Base-by-base conservation (phyloP, 2,113 vertebrate genomes). In the Probosciger aterrimus region DNA sequence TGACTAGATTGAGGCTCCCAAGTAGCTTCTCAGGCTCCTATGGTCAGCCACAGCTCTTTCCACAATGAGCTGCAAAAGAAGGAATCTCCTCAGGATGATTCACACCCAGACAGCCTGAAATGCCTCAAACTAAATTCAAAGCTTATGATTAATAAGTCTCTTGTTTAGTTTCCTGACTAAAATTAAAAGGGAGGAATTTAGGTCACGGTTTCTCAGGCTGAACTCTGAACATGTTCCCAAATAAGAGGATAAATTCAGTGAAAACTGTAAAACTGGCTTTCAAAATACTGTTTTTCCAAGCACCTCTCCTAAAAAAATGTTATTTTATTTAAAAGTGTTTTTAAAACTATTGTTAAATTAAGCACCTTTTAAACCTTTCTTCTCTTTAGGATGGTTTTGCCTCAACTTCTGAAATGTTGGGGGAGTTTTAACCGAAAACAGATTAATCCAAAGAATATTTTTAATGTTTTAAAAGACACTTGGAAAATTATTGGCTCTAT, bases 131-230 rank as follows among this genome's bases (percentile, higher is more conserved):
- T 37, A 83, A 74, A 92, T 7, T 33, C 37, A 92, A 90, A 88
- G n/a, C 31, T 90, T 59, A 37, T 10, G 37, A 46, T 70, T 95
- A 86, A 22, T 59, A 74, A 18, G 25, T 24, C 64, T 70, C 13
- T 60, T 88, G 33, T 76, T 93, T 80, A 82, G 39, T 59, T 92
- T 83, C 80, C 41, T 67, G 19, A 57, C 37, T 81, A 74, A 95
- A 90, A 90, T 82, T 76, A 77, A 90, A 92, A 90, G 63, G 65
- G 39, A 88, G 49, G n/a, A 82, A 83, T 93, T 90, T 49, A 65
- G 22, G 28, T 65, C 27, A 65, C 0, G 1, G n/a, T 62, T 31
- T 95, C 35, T 79, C 27, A 65, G 52, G 16, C 41, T 92, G 37
- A 90, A 93, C 75, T 93, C 70, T 64, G 47, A 79, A 35, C 7